Conservation (phyloP, 2,797 vertebrate genomes). For the Apogon talboti region DNA sequence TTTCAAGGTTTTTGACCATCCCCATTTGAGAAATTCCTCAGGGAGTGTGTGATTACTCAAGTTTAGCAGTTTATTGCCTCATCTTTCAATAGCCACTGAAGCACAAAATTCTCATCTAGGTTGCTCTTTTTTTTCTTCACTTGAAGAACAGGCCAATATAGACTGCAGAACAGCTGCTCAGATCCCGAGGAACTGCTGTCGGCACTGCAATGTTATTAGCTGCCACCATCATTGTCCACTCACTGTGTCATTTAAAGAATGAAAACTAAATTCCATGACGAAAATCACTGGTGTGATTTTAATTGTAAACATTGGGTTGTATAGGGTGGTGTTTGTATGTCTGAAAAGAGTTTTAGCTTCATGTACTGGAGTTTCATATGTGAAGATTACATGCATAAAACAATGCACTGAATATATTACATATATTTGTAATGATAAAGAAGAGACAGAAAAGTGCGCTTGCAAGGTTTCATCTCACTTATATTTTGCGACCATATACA, state of each 20-base stretch:
- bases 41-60: conserved; percentile 99
- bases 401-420: neutral
- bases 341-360: neutral
- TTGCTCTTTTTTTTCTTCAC: conserved; percentile 87
- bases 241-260: conserved; percentile 75
- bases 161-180: conserved; percentile 90
- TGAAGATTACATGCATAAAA: neutral
- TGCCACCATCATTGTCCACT: conserved; percentile 76
- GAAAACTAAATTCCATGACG: conserved; percentile 66
- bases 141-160: conserved; percentile 97
- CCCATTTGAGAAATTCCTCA: conserved; percentile 95
- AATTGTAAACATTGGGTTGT: conserved; percentile 48
- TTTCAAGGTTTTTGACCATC: conserved; percentile 98
- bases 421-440: neutral
- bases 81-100: conserved; percentile 99
- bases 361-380: conserved; percentile 11
- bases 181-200: conserved; percentile 87
- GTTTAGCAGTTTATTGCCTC: conserved; percentile 99
- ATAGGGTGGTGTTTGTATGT: conserved; percentile 6
- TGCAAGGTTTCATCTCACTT: conserved; percentile 10
- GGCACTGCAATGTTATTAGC: conserved; percentile 79
- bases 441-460: neutral
- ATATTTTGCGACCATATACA: conserved; percentile 7
- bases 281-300: conserved; percentile 65
- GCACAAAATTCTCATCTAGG: conserved; percentile 99